These are phyloP conservation scores for Athalia cordata DNA, from an alignment of 2,888 invertebrate genomes.

Conservation along the genomic window DNA sequence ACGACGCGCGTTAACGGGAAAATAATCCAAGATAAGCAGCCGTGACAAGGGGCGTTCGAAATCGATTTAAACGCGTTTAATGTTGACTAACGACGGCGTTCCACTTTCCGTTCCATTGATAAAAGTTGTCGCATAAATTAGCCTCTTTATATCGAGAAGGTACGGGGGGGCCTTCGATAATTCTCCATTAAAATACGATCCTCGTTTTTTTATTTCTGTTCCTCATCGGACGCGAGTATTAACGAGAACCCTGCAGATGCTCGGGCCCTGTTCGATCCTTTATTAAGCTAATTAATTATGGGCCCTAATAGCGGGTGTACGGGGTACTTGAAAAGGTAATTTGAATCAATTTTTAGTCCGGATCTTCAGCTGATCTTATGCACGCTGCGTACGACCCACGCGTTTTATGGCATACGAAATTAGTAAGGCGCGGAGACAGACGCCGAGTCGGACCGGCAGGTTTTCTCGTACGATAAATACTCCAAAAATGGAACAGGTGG, in stretches of 20 bases:
- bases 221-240: too few species aligned
- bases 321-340: background rate
- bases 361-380: background rate
- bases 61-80: conserved; percentile 21
- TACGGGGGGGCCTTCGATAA: too few species aligned
- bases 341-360: conserved; percentile 22
- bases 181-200: too few species aligned
- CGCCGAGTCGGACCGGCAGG: conserved; percentile 26
- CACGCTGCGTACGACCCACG: conserved; percentile 21
- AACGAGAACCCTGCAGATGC: too few species aligned
- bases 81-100: background rate
- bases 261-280: background rate
- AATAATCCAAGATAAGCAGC: conserved; percentile 5
- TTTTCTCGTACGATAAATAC: conserved; percentile 54
- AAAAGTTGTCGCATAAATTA: background rate
- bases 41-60: background rate
- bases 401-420: conserved; percentile 25
- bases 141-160: background rate
- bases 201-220: too few species aligned
- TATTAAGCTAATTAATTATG: conserved; percentile 26
- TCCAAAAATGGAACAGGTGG: conserved; percentile 53
- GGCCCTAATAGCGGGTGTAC: conserved; percentile 2
- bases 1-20: conserved; percentile 15
- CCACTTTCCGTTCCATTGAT: background rate
- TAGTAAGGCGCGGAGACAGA: conserved; percentile 28